phyloP scores from a whole-genome alignment of 2,797 vertebrate species.

The Falco novaeseelandiae region DNA sequence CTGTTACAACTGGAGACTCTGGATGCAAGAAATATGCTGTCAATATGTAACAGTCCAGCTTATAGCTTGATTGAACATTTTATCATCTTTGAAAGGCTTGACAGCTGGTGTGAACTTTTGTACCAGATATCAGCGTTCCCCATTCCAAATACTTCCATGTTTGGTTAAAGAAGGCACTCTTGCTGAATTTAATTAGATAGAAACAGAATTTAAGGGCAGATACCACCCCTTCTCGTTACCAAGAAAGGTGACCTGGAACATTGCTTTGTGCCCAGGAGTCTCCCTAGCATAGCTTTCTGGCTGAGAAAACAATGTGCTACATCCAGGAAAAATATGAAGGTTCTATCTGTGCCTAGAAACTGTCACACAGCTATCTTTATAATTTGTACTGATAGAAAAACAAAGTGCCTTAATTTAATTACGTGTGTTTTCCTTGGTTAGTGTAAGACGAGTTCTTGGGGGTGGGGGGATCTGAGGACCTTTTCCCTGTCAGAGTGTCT shows the following conservation, averaged over 20 bases:
- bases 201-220: slow-evolving; percentile 66
- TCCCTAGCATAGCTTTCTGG: slow-evolving; percentile 70
- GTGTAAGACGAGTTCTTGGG: slow-evolving; percentile 25
- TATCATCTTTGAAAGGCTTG: slow-evolving; percentile 42
- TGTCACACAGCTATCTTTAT: slow-evolving; percentile 76
- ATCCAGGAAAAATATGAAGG: slow-evolving; percentile 77
- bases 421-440: slow-evolving; percentile 70
- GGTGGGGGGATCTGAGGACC: background rate
- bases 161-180: slow-evolving; percentile 49
- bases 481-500: slow-evolving; percentile 39
- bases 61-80: background rate
- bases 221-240: slow-evolving; percentile 46
- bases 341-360: slow-evolving; percentile 74
- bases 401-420: slow-evolving; percentile 74
- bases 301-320: slow-evolving; percentile 73
- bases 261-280: slow-evolving; percentile 52
- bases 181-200: slow-evolving; percentile 72
- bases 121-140: slow-evolving; percentile 36
- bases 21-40: background rate
- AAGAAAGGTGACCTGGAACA: slow-evolving; percentile 64
- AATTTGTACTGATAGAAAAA: slow-evolving; percentile 72
- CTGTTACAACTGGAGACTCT: background rate
- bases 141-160: slow-evolving; percentile 48
- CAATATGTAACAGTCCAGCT: background rate
- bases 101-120: slow-evolving; percentile 29